Conservation (phyloP, 2,888 invertebrate species). For the Gisinianus flammeolus region DNA sequence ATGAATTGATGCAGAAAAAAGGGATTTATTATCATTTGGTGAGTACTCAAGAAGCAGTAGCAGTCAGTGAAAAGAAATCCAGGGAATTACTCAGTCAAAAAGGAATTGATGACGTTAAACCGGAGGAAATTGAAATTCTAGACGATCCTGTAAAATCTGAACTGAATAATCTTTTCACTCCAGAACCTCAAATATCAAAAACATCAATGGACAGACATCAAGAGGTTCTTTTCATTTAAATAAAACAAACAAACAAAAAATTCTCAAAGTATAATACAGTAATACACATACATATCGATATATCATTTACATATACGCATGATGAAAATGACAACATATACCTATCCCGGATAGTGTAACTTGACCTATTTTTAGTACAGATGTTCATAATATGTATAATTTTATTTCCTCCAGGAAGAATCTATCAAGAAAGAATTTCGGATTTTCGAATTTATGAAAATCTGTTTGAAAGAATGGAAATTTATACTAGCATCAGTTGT, state of each 20-base stretch:
- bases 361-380: background rate
- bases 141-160: background rate
- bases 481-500: conserved; percentile 37
- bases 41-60: conserved; percentile 51
- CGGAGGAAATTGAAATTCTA: background rate
- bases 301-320: too few species aligned
- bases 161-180: background rate
- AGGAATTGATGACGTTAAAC: conserved; percentile 14
- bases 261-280: too few species aligned
- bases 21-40: conserved; percentile 60
- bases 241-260: too few species aligned
- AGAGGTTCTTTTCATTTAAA: too few species aligned
- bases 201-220: background rate
- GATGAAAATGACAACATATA: too few species aligned
- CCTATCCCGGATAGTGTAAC: too few species aligned
- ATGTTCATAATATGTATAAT: background rate
- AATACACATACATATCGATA: too few species aligned
- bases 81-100: background rate
- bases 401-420: conserved; percentile 10
- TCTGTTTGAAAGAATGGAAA: conserved; percentile 49
- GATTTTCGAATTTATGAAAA: conserved; percentile 43
- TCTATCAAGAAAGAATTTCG: conserved; percentile 19
- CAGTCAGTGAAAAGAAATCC: conserved; percentile 18
- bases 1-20: conserved; percentile 59
- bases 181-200: background rate